Base-by-base conservation (phyloP, 2,113 vertebrate genomes). In the Lasiurus cinereus region DNA sequence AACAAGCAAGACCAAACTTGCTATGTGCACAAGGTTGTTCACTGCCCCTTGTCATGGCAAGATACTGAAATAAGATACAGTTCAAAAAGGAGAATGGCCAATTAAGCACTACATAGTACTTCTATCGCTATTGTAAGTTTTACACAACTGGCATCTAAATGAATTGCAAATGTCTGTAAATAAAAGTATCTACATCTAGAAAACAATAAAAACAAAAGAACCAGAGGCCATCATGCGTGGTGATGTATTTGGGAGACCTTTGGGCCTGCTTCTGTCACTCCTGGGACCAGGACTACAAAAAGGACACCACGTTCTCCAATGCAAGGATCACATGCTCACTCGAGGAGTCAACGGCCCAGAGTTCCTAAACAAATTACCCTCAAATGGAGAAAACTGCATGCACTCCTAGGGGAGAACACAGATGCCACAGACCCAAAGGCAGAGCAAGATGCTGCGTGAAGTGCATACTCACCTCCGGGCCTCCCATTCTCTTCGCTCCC, bases 401-500 rank as follows among this genome's bases (percentile, higher is more conserved):
- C 4, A 24, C 39, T 39, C 27, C 27, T 50, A 70, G 33, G 69
- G 46, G 21, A 43, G 18, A 33, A 39, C 5, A 1, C 24, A 24
- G 62, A 66, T 10, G 12, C 21, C 27, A 46, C 3, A 36, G 24
- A 54, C 9, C 33, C 16, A 16, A 29, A 67, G 46, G 12, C 6
- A 50, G 33, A 52, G 2, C 1, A 1, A 12, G 80, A n/a, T 52
- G n/a, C 31, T 59, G 8, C 36, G 3, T 5, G 6, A 33, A 8
- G 13, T 7, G 0, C 18, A 76, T 4, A 95, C 96, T 95, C 91
- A 99, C 99, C 99, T 99, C 31, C 98, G 98, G 7, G 98, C 99
- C 91, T 99, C 99, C 99, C 99, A 99, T 62, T 99, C 99, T 88
- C 99, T 98, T 92, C 96, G 98, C 0, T 98, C 98, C 9, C 98